These are phyloP conservation scores for Phengaris arion DNA, from an alignment of 2,888 invertebrate species.

Conservation along the genomic window DNA sequence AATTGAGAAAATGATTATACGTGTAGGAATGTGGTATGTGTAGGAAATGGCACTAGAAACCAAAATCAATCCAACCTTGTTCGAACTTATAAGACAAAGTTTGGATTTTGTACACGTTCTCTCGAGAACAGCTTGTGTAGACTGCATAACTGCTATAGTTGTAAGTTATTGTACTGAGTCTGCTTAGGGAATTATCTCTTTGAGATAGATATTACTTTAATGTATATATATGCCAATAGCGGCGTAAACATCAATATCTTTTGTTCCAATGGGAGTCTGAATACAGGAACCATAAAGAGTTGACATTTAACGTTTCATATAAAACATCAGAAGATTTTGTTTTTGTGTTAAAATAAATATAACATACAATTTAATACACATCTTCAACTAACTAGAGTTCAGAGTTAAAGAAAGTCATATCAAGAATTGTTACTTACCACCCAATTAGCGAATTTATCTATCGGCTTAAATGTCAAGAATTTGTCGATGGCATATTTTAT, in stretches of 20 bases:
- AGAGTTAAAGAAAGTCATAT: not conserved
- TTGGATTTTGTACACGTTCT: not conserved
- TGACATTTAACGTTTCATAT: not conserved
- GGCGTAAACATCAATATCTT: not conserved
- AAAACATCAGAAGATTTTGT: no score
- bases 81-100: not conserved
- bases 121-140: not conserved
- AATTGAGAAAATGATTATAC: not conserved
- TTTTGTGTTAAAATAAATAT: not conserved
- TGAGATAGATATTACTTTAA: constrained; percentile 16
- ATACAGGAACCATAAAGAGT: not conserved
- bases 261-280: not conserved
- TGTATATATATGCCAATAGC: constrained; percentile 3
- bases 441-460: constrained; percentile 84
- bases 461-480: constrained; percentile 83
- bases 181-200: constrained; percentile 4
- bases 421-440: constrained; percentile 79
- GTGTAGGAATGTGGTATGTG: no score
- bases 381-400: no score
- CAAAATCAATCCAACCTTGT: not conserved
- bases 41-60: not conserved
- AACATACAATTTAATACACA: no score
- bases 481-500: constrained; percentile 81
- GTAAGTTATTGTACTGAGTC: constrained; percentile 7
- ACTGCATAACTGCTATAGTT: constrained; percentile 14